Percentiles rank a stretch among this genome's conserved stretches.
These are phyloP conservation scores for Aspidiotus rigidus DNA, from an alignment of 2,888 invertebrate species.

Conservation along the genomic window DNA sequence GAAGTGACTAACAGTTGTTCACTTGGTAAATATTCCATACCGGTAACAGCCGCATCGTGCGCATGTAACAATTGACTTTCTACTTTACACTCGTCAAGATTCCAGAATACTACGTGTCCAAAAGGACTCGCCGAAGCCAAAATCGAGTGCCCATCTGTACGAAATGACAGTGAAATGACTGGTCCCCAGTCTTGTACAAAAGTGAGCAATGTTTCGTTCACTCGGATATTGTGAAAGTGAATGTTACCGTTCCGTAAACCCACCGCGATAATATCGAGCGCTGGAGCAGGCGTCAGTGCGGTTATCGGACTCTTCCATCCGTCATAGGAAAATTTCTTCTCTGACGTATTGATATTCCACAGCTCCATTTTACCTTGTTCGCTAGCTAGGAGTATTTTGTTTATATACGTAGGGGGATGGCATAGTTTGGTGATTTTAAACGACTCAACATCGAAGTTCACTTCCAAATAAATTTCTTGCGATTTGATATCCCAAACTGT, in stretches of 20 bases:
- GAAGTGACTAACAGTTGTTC: conserved; percentile 87
- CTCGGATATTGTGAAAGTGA: conserved; percentile 76
- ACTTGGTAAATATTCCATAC: conserved; percentile 71
- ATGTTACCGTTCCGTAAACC: conserved; percentile 76
- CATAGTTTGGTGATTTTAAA: conserved; percentile 73
- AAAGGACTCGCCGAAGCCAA: conserved; percentile 73
- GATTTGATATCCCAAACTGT: conserved; percentile 77
- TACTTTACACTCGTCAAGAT: conserved; percentile 71
- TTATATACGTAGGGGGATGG: conserved; percentile 90
- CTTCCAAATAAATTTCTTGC: conserved; percentile 58
- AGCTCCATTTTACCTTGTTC: conserved; percentile 74
- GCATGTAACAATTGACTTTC: conserved; percentile 70
- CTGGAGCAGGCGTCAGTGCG: conserved; percentile 78
- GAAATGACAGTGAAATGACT: conserved; percentile 73
- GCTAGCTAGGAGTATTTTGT: conserved; percentile 84
- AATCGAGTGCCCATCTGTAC: conserved; percentile 73
- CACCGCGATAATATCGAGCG: conserved; percentile 81
- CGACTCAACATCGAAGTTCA: conserved; percentile 55
- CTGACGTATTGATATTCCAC: conserved; percentile 77
- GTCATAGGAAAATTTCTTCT: conserved; percentile 65
- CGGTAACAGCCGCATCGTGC: conserved; percentile 66
- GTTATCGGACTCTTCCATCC: conserved; percentile 63
- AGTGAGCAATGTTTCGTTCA: conserved; percentile 69
- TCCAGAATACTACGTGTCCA: conserved; percentile 90
- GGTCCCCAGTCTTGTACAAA: conserved; percentile 88